Base-by-base conservation (phyloP, 2,113 vertebrate species). In the Cyprinodon tularosa region DNA sequence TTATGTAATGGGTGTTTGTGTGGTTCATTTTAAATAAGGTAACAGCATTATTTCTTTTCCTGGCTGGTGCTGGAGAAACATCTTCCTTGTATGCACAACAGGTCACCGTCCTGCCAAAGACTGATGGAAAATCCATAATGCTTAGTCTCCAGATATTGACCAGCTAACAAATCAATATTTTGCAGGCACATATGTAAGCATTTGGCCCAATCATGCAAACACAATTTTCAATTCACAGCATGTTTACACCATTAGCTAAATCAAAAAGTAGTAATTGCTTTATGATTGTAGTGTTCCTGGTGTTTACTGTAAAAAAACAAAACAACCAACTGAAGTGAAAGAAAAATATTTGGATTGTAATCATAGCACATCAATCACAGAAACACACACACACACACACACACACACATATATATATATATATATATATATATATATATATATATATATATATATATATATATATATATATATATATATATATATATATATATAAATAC, bases 61-160 rank as follows among this genome's bases (percentile, higher is more conserved):
- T 13, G 40, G 39, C 40, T 45, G 11, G 11, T 45, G n/a, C 20
- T 6, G 40, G 40, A 22, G 40, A 45, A 22, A 66, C 64, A 44
- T 44, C 40, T 66, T 22, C 44, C 64, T 6, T 29, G 36, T 22
- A 22, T 66, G 40, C 45, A 50, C 8, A 10, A 53, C 36, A 10
- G 47, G 45, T 48, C 66, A 36, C 45, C 29, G 50, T 44, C 22
- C 15, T 50, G 66, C 47, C 36, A 12, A 15, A 39, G 29, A 38
- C 14, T 36, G 45, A 53, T 29, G 10, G 66, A 53, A 68, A 68
- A 68, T 38, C 66, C 29, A 68, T 68, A 38, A 20, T 53, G 47
- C 45, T 68, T 38, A 17, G 36, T 68, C 47, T 37, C 45, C 66
- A 20, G 36, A 17, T 68, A 2, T 53, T 20, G 47, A 68, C 45